Evolutionary conservation across 2,797 vertebrate genomes (phyloP).

Genomic region (Myiotriccus ornatus): DNA sequence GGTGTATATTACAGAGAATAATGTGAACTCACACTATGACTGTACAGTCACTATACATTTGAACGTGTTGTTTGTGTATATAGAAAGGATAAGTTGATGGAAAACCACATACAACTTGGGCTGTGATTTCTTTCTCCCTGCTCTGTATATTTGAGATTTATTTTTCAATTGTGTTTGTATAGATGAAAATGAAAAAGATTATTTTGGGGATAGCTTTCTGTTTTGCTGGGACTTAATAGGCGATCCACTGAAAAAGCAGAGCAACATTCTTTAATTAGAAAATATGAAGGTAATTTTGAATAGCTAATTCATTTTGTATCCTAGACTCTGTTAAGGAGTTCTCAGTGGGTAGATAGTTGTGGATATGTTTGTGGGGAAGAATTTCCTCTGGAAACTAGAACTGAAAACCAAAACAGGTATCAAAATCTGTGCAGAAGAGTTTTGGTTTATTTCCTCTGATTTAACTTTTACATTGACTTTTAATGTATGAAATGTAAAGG

Average conservation of each 20-base stretch:
- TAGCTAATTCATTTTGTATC: background rate
- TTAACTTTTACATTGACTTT: background rate
- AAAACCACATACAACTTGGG: background rate
- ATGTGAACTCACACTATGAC: background rate
- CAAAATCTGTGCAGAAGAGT: background rate
- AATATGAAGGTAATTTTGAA: background rate
- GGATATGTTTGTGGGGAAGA: background rate
- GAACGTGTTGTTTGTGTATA: rapidly evolving
- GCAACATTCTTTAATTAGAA: background rate
- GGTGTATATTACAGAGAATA: background rate
- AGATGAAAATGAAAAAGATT: rapidly evolving
- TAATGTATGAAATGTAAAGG: background rate
- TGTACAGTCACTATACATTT: rapidly evolving
- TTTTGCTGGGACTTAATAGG: background rate
- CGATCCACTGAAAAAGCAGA: background rate
- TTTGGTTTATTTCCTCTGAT: background rate
- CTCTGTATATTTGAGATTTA: rapidly evolving
- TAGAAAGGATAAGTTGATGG: background rate
- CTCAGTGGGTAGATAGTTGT: background rate
- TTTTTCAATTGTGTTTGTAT: background rate
- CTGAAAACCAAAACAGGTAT: background rate
- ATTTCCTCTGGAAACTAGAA: background rate
- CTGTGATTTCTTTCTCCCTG: background rate
- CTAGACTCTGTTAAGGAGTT: background rate
- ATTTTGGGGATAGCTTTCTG: background rate